Base-by-base conservation (phyloP, 1,140 invertebrate species). In the Zeugodacus cucurbitae region DNA sequence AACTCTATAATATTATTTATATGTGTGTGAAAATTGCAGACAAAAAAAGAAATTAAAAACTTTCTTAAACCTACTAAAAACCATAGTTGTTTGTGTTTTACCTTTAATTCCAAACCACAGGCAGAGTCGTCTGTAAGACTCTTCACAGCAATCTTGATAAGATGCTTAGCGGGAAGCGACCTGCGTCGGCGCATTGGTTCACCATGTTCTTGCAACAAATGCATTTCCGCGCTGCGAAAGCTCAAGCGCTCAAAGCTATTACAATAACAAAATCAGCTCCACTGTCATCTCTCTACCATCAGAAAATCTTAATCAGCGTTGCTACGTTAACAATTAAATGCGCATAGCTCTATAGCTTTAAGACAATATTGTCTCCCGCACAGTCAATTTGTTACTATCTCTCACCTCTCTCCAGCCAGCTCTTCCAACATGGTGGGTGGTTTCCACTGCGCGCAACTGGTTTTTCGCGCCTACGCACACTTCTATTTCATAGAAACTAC, bases 91-190 rank as follows among this genome's bases (percentile, higher is more conserved):
- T 20, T 54, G 48, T 54, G 48, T 54, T 48, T 44, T 54, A 1
- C 0, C 26, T 54, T 82, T 8, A 82, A 3, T 37, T 34, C 2
- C 1, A n/a, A 74, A 74, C 32, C 22, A 4, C 34, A 74, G 34
- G 29, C 64, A 34, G n/a, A n/a, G 26, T 82, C 74, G 10, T n/a
- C 10, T 26, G n/a, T 41, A 26, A 54, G 44, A 7, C 44, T 48
- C 37, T 82, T 26, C 37, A n/a, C 74, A n/a, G 37, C 74, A 26
- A 82, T 82, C 74, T 82, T 54, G 74, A 82, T 82, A 82, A 82
- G 41, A 22, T 34, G 41, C 74, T 82, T 82, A 82, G 74, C 74
- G 74, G 74, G 74, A 82, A 82, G 74, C 41, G 74, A 82, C 74
- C 29, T 78, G 70, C 41, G 34, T 29, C 74, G 20, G 17, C 37